phyloP scores from a whole-genome alignment of 1,140 invertebrate species.

The Drepana arcuata region DNA sequence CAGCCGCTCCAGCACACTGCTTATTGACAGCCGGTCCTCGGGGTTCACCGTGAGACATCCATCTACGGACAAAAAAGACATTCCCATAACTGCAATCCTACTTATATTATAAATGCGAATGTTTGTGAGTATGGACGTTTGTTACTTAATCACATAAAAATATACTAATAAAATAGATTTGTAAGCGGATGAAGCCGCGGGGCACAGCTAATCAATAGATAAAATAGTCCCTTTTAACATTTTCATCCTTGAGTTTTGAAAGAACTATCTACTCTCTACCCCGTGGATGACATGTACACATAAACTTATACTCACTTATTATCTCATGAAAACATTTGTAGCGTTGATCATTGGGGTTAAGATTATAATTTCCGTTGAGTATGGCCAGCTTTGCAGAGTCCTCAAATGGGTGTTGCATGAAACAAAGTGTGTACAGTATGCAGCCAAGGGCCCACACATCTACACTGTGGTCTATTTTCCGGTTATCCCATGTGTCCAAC shows the following conservation, averaged over 20 bases:
- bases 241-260: too few relatives aligned
- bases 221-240: too few relatives aligned
- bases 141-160: too few relatives aligned
- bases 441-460: slow-evolving; percentile 99
- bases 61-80: slow-evolving; percentile 67
- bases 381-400: slow-evolving; percentile 97
- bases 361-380: slow-evolving; percentile 94
- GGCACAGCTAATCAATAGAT: too few relatives aligned
- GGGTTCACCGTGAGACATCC: slow-evolving; percentile 90
- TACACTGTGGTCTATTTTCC: slow-evolving; percentile 87
- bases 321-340: slow-evolving; percentile 92
- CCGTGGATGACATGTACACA: too few relatives aligned
- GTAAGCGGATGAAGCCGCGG: too few relatives aligned
- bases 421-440: slow-evolving; percentile 93
- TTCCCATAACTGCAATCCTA: too few relatives aligned
- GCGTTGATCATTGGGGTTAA: slow-evolving; percentile 85
- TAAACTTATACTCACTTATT: slow-evolving; percentile 87
- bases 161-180: too few relatives aligned
- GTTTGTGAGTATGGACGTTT: too few relatives aligned
- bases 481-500: slow-evolving; percentile 98
- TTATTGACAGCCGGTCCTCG: slow-evolving; percentile 81
- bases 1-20: slow-evolving; percentile 85
- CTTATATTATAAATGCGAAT: too few relatives aligned
- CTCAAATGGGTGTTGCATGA: slow-evolving; percentile 96
- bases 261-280: too few relatives aligned